Conservation (phyloP, 1,140 invertebrate species). For the Drosophila pectinifera region DNA sequence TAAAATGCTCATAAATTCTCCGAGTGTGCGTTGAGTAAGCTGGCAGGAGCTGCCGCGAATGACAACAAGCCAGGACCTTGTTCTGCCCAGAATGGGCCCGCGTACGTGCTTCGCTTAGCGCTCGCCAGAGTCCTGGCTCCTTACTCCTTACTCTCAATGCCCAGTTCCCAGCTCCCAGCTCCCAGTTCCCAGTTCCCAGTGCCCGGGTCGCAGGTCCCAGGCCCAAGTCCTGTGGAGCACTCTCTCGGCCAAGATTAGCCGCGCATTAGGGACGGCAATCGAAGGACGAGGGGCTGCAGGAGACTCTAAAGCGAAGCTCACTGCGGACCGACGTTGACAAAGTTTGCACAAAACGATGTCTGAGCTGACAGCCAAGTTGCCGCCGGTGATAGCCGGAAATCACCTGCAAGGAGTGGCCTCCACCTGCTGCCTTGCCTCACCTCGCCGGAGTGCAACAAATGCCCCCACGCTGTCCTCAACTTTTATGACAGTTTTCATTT, state of each 20-base stretch:
- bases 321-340: conserved; percentile 42
- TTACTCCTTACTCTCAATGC: background rate
- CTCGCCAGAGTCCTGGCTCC: conserved; percentile 4
- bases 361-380: conserved; percentile 56
- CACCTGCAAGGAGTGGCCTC: conserved; percentile 52
- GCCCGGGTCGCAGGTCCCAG: background rate
- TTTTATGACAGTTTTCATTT: conserved; percentile 68
- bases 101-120: conserved; percentile 66
- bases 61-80: conserved; percentile 56
- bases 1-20: background rate
- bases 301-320: conserved; percentile 10
- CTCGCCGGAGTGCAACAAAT: conserved; percentile 44
- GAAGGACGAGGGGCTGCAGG: conserved; percentile 20
- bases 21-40: background rate
- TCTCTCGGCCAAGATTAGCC: conserved; percentile 48
- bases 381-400: conserved; percentile 58
- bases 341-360: conserved; percentile 61
- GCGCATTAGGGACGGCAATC: conserved; percentile 19
- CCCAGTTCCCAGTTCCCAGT: background rate
- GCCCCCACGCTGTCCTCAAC: conserved; percentile 41
- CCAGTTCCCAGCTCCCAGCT: background rate
- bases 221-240: conserved; percentile 1
- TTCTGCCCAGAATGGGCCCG: conserved; percentile 15
- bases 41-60: conserved; percentile 28
- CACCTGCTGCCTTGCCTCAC: background rate